phyloP scores from a whole-genome alignment of 2,113 vertebrate genomes.

The Upupa epops region DNA sequence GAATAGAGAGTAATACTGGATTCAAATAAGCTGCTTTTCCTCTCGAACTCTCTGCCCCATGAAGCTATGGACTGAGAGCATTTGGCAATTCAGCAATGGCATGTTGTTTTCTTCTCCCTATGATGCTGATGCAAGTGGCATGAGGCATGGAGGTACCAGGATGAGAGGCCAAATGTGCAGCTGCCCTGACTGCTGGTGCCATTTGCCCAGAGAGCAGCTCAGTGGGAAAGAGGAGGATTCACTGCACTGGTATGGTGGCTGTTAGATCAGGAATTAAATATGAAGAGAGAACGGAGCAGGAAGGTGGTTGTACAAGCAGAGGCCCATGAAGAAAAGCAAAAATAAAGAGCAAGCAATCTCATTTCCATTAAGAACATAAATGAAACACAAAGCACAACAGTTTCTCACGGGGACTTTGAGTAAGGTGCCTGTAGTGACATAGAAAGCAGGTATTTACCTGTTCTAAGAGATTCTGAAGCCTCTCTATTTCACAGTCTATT shows the following conservation, averaged over 20 bases:
- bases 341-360: background rate
- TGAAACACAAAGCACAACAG: background rate
- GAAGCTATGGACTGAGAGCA: background rate
- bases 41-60: background rate
- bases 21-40: background rate
- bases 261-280: background rate
- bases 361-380: background rate
- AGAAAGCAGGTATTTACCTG: slow-evolving; percentile 82
- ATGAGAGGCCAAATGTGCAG: background rate
- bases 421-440: background rate
- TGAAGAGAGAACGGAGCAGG: background rate
- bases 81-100: background rate
- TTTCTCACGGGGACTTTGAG: background rate
- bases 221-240: background rate
- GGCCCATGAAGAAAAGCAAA: background rate
- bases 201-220: accelerated
- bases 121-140: background rate
- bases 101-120: background rate
- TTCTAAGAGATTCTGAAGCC: slow-evolving; percentile 95
- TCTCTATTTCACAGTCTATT: slow-evolving; percentile 95
- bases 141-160: background rate
- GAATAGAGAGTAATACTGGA: background rate
- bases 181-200: background rate
- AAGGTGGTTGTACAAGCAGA: background rate
- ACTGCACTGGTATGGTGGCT: background rate